Evolutionary conservation across 30 jellyfish, hydroid and myxozoan genomes (phyloP), one percentile per base, ranked within the genome.

Genomic region (Hydractinia symbiolongicarpus): DNA sequence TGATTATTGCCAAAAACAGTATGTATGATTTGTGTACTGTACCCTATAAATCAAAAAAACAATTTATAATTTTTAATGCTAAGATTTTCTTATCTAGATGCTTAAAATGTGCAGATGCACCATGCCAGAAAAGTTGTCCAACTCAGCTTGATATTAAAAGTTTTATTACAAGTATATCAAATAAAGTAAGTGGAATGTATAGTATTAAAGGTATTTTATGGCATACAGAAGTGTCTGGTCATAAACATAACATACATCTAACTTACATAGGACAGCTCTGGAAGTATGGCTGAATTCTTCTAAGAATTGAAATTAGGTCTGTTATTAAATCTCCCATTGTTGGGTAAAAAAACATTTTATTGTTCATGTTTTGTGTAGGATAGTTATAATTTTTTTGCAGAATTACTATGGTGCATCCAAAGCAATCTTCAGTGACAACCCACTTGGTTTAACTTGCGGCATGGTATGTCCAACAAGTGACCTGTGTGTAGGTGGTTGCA

Each of bases 381-480:
- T 30, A 2, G 44, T n/a, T n/a, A 30, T 30, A 30, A 30, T 30
- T 30, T 30, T 73, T 20, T 60, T 60, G 14, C 73, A 90, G 97
- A 90, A 90, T 57, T 90, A 84, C 82, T 90, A 90, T 85, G 97
- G 97, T n/a, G 95, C 97, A 40, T 90, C 97, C 58, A 90, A 90
- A 78, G 95, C 97, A 7, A 90, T 90, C 53, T 81, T 90, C 77
- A 90, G 97, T 82, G 97, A 90, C 79, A 90, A 90, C 53, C 97
- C 97, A 14, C 95, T 90, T 17, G 97, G 97, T 9, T 84, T 90
- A 50, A 90, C 97, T 57, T 90, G 97, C 72, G 97, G 97, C 14
- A 90, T 90, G 97, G 97, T 90, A 53, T 90, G 97, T 66, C 97
- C 97, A 54, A 90, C 97, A 21, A 90, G 97, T 78, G 97, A 90